Percentiles rank a stretch among this genome's conserved stretches.
Conservation (phyloP, 2,797 vertebrate species). For the Furcifer pardalis region DNA sequence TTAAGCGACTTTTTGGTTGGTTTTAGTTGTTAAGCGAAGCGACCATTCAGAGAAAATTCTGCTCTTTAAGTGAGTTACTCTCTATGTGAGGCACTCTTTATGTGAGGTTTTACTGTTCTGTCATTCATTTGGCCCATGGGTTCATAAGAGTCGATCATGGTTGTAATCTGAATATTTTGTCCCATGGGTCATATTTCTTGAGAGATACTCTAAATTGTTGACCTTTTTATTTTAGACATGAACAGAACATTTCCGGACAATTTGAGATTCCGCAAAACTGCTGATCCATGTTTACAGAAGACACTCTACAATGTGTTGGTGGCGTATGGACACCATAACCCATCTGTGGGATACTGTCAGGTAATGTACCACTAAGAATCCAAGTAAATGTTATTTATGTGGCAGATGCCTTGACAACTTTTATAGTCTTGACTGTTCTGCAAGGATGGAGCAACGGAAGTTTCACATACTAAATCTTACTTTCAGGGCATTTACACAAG, state of each 20-base stretch:
- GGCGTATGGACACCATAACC: constrained; percentile 91
- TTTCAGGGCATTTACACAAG: background rate
- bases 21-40: too few relatives aligned
- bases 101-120: too few relatives aligned
- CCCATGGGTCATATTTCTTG: background rate
- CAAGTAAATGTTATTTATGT: background rate
- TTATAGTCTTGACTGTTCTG: background rate
- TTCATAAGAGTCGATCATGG: background rate
- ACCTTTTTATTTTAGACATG: constrained; percentile 80
- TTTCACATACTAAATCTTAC: background rate
- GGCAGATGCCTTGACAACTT: background rate
- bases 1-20: too few relatives aligned
- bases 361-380: constrained; percentile 70
- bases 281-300: constrained; percentile 85
- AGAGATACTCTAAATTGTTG: constrained; percentile 36
- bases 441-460: background rate
- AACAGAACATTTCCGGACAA: constrained; percentile 97
- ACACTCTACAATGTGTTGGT: constrained; percentile 88
- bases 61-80: too few relatives aligned
- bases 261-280: constrained; percentile 83
- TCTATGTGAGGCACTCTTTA: too few relatives aligned
- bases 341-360: constrained; percentile 93
- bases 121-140: background rate
- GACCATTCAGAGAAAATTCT: too few relatives aligned
- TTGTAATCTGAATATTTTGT: background rate